Evolutionary conservation across 2,888 invertebrate species (phyloP).

Genomic region (Sarcophaga variegata): DNA sequence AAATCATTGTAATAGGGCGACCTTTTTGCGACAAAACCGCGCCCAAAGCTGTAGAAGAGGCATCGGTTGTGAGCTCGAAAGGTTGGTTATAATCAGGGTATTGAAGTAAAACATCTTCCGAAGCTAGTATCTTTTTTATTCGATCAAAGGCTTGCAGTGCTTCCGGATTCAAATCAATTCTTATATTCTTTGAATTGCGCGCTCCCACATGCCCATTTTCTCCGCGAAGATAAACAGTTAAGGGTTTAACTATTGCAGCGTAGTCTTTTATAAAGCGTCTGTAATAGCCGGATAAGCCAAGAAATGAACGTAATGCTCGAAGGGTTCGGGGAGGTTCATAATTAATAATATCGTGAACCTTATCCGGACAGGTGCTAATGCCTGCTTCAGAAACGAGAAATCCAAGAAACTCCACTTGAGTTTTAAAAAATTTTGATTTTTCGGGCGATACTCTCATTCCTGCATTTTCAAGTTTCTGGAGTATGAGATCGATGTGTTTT

Average conservation of each 20-base stretch:
- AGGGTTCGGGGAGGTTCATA: slow-evolving; percentile 6
- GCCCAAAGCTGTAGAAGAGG: slow-evolving; percentile 8
- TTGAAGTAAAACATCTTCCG: slow-evolving; percentile 29
- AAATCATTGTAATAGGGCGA: slow-evolving; percentile 33
- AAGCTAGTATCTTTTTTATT: slow-evolving; percentile 22
- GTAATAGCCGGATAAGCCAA: slow-evolving; percentile 20
- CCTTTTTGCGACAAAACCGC: slow-evolving; percentile 29
- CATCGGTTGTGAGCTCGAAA: slow-evolving; percentile 32
- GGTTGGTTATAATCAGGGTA: slow-evolving; percentile 14
- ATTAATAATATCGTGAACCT: slow-evolving; percentile 13
- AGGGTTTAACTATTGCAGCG: slow-evolving; percentile 1
- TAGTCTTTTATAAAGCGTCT: slow-evolving; percentile 17
- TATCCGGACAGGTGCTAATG: slow-evolving; percentile 13
- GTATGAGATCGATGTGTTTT: neutral
- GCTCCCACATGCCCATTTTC: slow-evolving; percentile 22
- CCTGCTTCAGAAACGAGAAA: slow-evolving; percentile 2
- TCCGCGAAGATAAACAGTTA: slow-evolving; percentile 9
- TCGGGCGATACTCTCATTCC: slow-evolving; percentile 5
- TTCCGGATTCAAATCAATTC: slow-evolving; percentile 1
- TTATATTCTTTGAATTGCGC: slow-evolving; percentile 2
- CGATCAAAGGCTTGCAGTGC: slow-evolving; percentile 10
- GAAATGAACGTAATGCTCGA: slow-evolving; percentile 16
- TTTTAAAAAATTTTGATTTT: slow-evolving; percentile 23
- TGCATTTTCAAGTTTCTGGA: neutral
- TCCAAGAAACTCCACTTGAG: slow-evolving; percentile 1